Evolutionary conservation across 2,888 invertebrate genomes (phyloP).

Genomic region (Hesperia comma): DNA sequence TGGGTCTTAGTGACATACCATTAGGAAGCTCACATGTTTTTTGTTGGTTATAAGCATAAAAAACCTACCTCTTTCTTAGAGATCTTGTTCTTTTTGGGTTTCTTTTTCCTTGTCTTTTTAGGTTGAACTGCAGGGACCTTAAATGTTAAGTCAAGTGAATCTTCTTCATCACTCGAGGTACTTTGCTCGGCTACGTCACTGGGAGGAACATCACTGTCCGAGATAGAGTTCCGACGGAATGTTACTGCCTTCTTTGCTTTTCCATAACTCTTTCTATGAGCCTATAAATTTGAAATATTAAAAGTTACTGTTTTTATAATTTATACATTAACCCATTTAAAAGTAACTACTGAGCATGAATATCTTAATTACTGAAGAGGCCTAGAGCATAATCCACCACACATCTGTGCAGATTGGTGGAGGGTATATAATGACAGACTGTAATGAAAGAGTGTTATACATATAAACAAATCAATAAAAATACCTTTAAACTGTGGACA

Average conservation of each 20-base stretch:
- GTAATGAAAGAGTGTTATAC: too few species aligned
- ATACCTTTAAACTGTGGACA: conserved; percentile 73
- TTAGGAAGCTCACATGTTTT: too few species aligned
- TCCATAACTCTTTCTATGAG: conserved; percentile 70
- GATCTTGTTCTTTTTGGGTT: conserved; percentile 58
- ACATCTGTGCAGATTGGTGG: too few species aligned
- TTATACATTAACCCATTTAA: too few species aligned
- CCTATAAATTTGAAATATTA: conserved; percentile 54
- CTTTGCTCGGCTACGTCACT: conserved; percentile 41
- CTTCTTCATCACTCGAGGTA: conserved; percentile 61
- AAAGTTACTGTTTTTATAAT: too few species aligned
- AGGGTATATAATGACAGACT: too few species aligned
- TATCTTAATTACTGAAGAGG: too few species aligned
- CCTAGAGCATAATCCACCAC: too few species aligned
- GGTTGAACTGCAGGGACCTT: conserved; percentile 59
- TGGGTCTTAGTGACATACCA: too few species aligned
- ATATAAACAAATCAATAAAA: background rate
- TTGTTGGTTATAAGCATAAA: background rate
- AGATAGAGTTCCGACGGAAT: conserved; percentile 56
- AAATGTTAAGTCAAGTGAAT: conserved; percentile 67
- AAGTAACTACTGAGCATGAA: too few species aligned
- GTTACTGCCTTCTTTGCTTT: conserved; percentile 68
- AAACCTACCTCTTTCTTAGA: conserved; percentile 72
- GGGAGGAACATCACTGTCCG: conserved; percentile 51
- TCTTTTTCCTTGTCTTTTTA: conserved; percentile 63